These are phyloP conservation scores for Hydractinia symbiolongicarpus DNA, from an alignment of 30 jellyfish, hydroid and myxozoan genomes.

Conservation along the genomic window DNA sequence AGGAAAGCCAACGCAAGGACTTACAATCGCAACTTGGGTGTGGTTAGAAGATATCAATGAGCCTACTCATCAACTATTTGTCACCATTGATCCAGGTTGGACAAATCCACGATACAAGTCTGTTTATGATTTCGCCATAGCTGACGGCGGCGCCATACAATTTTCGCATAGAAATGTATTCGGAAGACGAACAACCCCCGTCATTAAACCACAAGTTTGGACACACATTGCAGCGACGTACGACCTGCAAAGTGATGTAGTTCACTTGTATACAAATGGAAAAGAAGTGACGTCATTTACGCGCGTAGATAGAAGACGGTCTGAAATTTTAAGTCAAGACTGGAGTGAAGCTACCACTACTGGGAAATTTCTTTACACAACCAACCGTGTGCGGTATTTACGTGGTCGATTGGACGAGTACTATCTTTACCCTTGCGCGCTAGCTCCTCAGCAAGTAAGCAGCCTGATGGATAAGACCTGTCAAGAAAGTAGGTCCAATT, in stretches of 20 bases:
- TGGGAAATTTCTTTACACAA: constrained; percentile 70
- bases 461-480: constrained; percentile 61
- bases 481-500: constrained; percentile 49
- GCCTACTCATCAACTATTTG: constrained; percentile 87
- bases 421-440: constrained; percentile 83
- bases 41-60: constrained; percentile 65
- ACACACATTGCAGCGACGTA: constrained; percentile 89
- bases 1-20: constrained; percentile 78
- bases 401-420: constrained; percentile 80
- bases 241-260: constrained; percentile 57
- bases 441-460: constrained; percentile 43
- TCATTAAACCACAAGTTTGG: constrained; percentile 76
- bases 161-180: constrained; percentile 78
- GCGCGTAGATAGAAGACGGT: constrained; percentile 53
- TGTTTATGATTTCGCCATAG: constrained; percentile 70
- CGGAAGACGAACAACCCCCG: constrained; percentile 81
- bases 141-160: constrained; percentile 73
- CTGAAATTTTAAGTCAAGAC: constrained; percentile 55
- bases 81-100: constrained; percentile 97
- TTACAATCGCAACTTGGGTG: constrained; percentile 90
- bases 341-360: constrained; percentile 83
- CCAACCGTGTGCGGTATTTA: constrained; percentile 46
- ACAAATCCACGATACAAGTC: constrained; percentile 68
- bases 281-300: constrained; percentile 33
- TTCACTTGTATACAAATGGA: constrained; percentile 66